Base-by-base conservation (phyloP, 1,140 invertebrate genomes). In the Bradynema listronoti region DNA sequence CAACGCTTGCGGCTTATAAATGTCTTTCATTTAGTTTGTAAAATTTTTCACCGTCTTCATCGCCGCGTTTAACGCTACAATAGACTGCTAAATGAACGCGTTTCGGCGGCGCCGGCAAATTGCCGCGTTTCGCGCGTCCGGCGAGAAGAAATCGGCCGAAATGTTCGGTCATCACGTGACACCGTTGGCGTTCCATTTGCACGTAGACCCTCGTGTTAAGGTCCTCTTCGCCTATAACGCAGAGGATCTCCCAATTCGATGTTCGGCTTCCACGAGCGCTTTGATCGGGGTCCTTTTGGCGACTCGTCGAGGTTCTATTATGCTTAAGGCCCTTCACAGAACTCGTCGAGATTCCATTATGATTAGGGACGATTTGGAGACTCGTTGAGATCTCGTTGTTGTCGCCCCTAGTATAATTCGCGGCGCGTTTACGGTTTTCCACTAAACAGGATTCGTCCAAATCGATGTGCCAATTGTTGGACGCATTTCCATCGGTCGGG, bases 111-210 rank as follows among this genome's bases (percentile, higher is more conserved):
- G 53, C 63, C n/a, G n/a, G n/a, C 7, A 67, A 41, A 34, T 77
- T 68, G 14, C 43, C 30, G 27, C 72, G 51, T 34, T 61, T 56
- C 9, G 74, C 51, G 1, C 66, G 43, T 27, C 72, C 72, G 30
- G 70, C 69, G 22, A 75, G 51, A 19, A 73, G 50, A 24, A 77
- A 66, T 47, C 65, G 53, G 4, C 75, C 67, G 16, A 74, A 63
- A 1, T 57, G 52, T 9, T 77, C 61, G 25, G 61, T 77, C 71
- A 77, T 70, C 3, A 75, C 53, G 45, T 75, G 72, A 62, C 68
- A 77, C 24, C 61, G 55, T 46, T 72, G 63, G 11, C 68, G 49
- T 43, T 75, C 72, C 34, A 75, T 41, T 25, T 75, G 71, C 4
- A 73, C 65, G 45, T 65, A 64, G 24, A 72, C 61, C 14, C 59